Evolutionary conservation across 1,140 invertebrate species (phyloP).

Genomic region (Thaumatotibia leucotreta): DNA sequence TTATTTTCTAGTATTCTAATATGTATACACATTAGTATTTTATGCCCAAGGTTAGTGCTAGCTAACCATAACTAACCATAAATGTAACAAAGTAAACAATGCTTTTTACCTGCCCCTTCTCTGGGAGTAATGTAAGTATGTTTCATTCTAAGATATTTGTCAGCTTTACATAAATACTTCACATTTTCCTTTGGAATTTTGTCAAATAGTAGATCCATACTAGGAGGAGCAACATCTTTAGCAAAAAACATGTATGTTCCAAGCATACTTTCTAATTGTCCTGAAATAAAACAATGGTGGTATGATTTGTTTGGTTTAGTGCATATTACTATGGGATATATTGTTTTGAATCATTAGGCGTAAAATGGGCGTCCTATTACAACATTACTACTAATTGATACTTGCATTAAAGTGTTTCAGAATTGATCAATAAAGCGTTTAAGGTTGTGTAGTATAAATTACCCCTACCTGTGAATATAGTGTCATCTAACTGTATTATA

Average conservation of each 20-base stretch:
- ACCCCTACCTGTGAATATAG: slow-evolving; percentile 53
- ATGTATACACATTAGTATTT: too few species aligned
- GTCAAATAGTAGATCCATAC: slow-evolving; percentile 60
- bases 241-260: slow-evolving; percentile 72
- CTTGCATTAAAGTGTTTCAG: too few species aligned
- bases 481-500: slow-evolving; percentile 63
- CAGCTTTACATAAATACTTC: slow-evolving; percentile 62
- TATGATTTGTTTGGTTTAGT: background rate
- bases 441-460: too few species aligned
- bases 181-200: slow-evolving; percentile 58
- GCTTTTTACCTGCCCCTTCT: slow-evolving; percentile 39
- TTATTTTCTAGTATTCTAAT: too few species aligned
- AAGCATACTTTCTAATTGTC: slow-evolving; percentile 56
- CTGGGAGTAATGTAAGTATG: slow-evolving; percentile 68
- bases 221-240: slow-evolving; percentile 44
- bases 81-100: background rate
- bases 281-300: slow-evolving; percentile 38
- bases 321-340: too few species aligned
- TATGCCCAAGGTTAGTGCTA: too few species aligned
- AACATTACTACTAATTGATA: too few species aligned
- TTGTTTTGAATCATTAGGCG: too few species aligned
- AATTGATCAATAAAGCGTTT: too few species aligned
- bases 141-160: slow-evolving; percentile 59
- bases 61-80: too few species aligned
- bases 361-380: too few species aligned